Evolutionary conservation across 2,113 vertebrate genomes (phyloP).

Genomic region (Esox niger): DNA sequence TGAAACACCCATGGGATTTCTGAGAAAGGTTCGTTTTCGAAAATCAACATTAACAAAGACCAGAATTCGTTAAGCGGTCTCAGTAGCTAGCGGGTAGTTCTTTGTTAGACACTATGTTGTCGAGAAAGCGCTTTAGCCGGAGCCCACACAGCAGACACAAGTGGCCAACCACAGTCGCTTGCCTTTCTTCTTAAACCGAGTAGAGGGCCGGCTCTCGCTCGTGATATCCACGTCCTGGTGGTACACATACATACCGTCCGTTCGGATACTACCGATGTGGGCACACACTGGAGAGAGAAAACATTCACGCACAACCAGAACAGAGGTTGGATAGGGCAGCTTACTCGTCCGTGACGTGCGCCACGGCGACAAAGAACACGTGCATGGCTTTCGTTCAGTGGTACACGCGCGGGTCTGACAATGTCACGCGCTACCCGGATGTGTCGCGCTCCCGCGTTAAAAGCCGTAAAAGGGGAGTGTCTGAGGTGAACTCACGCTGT

Average conservation of each 20-base stretch:
- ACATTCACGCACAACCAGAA: slow-evolving; percentile 43
- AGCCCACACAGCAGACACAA: slow-evolving; percentile 1
- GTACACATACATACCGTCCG: slow-evolving; percentile 78
- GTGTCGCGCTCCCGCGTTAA: not conserved
- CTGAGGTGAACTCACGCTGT: slow-evolving; percentile 76
- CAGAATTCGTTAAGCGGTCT: not conserved
- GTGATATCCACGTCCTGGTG: slow-evolving; percentile 83
- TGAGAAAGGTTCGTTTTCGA: not conserved
- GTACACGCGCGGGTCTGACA: not conserved
- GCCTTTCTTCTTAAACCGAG: slow-evolving; percentile 74
- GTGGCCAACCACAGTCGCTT: slow-evolving; percentile 59
- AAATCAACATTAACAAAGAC: not conserved
- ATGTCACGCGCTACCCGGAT: not conserved
- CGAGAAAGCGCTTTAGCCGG: not conserved
- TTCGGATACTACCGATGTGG: slow-evolving; percentile 59
- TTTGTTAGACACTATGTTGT: not conserved
- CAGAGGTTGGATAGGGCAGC: not conserved
- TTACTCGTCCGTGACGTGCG: not conserved
- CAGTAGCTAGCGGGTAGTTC: not conserved
- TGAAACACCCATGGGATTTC: not conserved
- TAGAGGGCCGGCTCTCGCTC: slow-evolving; percentile 69
- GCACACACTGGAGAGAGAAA: slow-evolving; percentile 72
- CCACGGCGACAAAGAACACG: not conserved
- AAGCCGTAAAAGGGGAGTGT: not conserved
- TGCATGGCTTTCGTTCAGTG: no score